Base-by-base conservation (phyloP, 2,113 vertebrate genomes). In the Centropus bengalensis region DNA sequence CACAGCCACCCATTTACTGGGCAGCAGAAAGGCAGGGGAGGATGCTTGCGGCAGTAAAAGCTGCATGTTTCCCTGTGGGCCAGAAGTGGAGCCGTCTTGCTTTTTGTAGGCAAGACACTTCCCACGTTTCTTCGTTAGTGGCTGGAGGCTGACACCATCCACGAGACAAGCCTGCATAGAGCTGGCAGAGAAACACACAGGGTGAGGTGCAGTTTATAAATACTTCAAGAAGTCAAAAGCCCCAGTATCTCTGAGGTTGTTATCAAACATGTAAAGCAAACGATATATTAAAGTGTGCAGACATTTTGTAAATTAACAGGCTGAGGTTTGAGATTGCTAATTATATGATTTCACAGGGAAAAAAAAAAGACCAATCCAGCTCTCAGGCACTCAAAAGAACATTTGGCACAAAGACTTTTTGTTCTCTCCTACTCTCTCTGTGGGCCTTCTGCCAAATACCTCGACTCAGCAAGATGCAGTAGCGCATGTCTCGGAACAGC, bases 371-470 rank as follows among this genome's bases (percentile, higher is more conserved):
- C 83, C 93, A 95, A 91, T 83, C 77, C 88, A 80, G 89, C 75
- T 95, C 86, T 93, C 58, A 94, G 84, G 79, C 95, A 81, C 83
- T 95, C 86, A 96, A 94, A 96, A 93, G 91, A 96, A 96, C 80
- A 90, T 88, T 96, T 80, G 93, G 81, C 79, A 92, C 32, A 84
- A 90, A 85, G 45, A 69, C 62, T 92, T 96, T 94, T 94, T 93
- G 92, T 94, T 94, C 86, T 91, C 40, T 83, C 30, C 42, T 91
- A 67, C 82, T 92, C 38, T 89, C 67, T 96, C 86, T 79, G 82
- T 66, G 64, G 82, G 86, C 90, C 74, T 94, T 59, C 59, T 92
- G 93, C 94, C 95, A 97, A 73, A 63, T 86, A 82, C 69, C 42
- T 97, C 59, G 4, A 82, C 71, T 83, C 89, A 94, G 89, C 69